Percentiles rank a stretch among this genome's conserved stretches.
Conservation (phyloP, 2,888 invertebrate genomes). For the Tinea trinotella region DNA sequence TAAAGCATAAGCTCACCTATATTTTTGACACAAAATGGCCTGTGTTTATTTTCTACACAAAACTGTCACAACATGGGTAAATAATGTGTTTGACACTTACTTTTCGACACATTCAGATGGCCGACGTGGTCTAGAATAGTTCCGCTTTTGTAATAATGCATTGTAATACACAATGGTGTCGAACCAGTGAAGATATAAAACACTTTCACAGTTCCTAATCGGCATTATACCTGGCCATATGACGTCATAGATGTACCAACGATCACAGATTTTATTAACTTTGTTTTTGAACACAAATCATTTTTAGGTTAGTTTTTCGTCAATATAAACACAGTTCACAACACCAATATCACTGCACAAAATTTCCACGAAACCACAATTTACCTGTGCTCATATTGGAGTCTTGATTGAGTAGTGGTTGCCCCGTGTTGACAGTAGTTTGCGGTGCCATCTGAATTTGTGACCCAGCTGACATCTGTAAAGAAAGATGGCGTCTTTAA, state of each 20-base stretch:
- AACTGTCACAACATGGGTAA: conserved; percentile 24
- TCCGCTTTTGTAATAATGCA: conserved; percentile 66
- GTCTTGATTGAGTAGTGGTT: conserved; percentile 94
- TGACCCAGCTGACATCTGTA: conserved; percentile 96
- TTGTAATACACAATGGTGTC: conserved; percentile 55
- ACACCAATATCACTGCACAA: conserved; percentile 46
- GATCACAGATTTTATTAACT: conserved; percentile 48
- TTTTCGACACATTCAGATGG: conserved; percentile 61
- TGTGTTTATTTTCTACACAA: neutral
- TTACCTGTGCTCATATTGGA: conserved; percentile 98
- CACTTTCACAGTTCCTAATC: conserved; percentile 65
- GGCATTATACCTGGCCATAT: conserved; percentile 59
- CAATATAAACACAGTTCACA: conserved; percentile 53
- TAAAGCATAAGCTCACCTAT: neutral
- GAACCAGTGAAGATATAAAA: conserved; percentile 49
- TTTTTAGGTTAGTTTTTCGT: conserved; percentile 6
- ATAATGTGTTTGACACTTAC: conserved; percentile 42
- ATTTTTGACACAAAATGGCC: neutral
- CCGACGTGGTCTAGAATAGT: conserved; percentile 60
- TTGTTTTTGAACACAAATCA: conserved; percentile 26
- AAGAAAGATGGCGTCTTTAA: conserved; percentile 74
- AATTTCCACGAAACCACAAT: conserved; percentile 52
- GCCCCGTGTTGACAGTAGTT: conserved; percentile 86
- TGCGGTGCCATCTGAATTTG: conserved; percentile 98
- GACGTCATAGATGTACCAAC: conserved; percentile 62